Base-by-base conservation (phyloP, 2,888 invertebrate species). In the Leptura quadrifasciata region DNA sequence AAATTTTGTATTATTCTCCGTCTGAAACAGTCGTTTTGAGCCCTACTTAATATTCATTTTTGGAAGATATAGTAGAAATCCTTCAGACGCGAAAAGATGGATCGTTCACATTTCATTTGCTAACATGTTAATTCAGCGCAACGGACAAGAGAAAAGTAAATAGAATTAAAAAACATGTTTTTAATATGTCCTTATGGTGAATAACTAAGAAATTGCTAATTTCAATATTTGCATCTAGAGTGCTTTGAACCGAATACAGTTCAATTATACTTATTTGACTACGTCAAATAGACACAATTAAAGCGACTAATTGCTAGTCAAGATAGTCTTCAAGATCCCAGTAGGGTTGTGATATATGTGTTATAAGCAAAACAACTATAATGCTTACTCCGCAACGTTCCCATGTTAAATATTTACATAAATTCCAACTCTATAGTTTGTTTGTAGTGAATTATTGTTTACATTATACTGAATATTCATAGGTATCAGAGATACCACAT, bases 391-490 rank as follows among this genome's bases (percentile, higher is more conserved):
- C 18, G 63, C 74, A 63, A 47, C 58, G 69, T 55, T 74, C 58
- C 74, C 70, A 69, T 70, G 70, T 58, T 70, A 70, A 74, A 74
- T 74, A 74, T 74, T 74, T 69, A 64, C 74, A 74, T 74, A 74
- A 74, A 74, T 74, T 74, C 69, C 61, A n/a, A n/a, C 64, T 35
- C 60, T 52, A 20, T 35, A 60, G 74, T 74, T 74, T 69, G 64
- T 74, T 70, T 74, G 69, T 57, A 24, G 57, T 21, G 57, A 74
- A 57, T 70, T 74, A 57, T 60, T 57, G 58, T 60, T 58, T 69
- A 58, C 58, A 69, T 35, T 39, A 58, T 69, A 58, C 39, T 58
- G 58, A 69, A 60, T 58, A 58, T 60, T 39, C 69, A 69, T 58
- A 35, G 69, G 35, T 39, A 69, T 35, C 35, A 57, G 2, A 12